Evolutionary conservation across 2,113 vertebrate genomes (phyloP), one percentile per base, ranked within the genome.

Genomic region (Eretmochelys imbricata): DNA sequence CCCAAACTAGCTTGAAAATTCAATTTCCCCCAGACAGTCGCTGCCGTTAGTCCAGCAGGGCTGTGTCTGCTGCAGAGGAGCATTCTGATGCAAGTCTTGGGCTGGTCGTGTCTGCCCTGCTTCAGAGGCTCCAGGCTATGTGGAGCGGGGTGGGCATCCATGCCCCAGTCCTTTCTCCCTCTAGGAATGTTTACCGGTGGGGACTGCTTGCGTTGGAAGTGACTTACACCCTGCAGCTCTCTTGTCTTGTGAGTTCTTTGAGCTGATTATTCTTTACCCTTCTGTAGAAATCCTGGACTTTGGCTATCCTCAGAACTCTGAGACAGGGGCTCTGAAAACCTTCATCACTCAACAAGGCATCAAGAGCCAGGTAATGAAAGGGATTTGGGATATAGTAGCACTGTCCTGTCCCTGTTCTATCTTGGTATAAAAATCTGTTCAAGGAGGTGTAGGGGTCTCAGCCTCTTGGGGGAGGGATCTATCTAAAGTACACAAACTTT

Each of bases 311-410:
- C 99, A 99, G 98, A 99, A 99, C 98, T 99, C 99, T 54, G 99
- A 99, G 98, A 99, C 99, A 1, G 99, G 99, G 22, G 99, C 99
- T 2, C 98, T 99, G 98, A 99, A 99, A 98, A 99, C 99, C 87
- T 99, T 99, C 98, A 99, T 99, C 98, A 99, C 99, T 93, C 99
- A 99, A 89, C 99, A 99, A 98, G 99, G 99, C 96, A 99, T 99
- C 96, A 99, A 99, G 98, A 99, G 99, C 98, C 99, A 99, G 99
- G 99, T 99, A 98, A 97, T 3, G 8, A 49, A 42, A 80, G 62
- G 79, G 85, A 76, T 53, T 83, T 35, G 54, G 80, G 31, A 20
- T 92, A n/a, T 20, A 72, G 65, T n/a, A 17, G 35, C 12, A 79
- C 27, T 10, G 10, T 46, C 90, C 35, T 27, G 94, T 62, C 87